Evolutionary conservation across 2,797 vertebrate species (phyloP).

Genomic region (Periophthalmus magnuspinnatus): DNA sequence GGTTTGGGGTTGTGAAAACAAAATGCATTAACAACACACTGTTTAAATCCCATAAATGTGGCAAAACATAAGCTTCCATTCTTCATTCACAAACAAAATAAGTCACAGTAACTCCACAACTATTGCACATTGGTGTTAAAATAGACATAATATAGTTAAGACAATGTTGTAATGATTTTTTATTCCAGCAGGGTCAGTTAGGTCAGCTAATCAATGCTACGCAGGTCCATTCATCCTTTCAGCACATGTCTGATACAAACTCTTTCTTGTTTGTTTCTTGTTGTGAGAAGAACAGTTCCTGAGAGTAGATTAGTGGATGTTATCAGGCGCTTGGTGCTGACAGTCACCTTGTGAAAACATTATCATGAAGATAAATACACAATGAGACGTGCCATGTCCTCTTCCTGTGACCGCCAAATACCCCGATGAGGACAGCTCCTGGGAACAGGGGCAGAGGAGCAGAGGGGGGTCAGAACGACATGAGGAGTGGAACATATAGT

Average conservation of each 20-base stretch:
- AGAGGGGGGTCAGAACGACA: not conserved
- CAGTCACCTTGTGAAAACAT: conserved; percentile 32
- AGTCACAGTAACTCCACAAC: not conserved
- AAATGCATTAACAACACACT: too few species aligned
- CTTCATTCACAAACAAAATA: not conserved
- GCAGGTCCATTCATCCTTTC: not conserved
- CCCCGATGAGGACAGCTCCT: not conserved
- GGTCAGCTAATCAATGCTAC: conserved; percentile 4
- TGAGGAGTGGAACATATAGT: not conserved
- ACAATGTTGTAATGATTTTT: not conserved
- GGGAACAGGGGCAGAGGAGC: conserved; percentile 1
- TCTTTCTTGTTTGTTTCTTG: not conserved
- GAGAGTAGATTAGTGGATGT: conserved; percentile 7
- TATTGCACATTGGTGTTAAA: not conserved
- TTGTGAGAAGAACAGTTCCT: not conserved
- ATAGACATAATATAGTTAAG: not conserved
- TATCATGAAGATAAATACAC: conserved; percentile 25
- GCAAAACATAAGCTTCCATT: not conserved
- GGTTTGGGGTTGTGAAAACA: too few species aligned
- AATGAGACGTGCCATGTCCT: conserved; percentile 13
- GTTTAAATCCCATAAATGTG: not conserved
- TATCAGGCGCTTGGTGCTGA: conserved; percentile 13
- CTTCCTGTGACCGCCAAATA: not conserved
- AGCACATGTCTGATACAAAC: not conserved
- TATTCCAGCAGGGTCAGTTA: not conserved